Evolutionary conservation across 2,797 vertebrate genomes (phyloP), one percentile per base, ranked within the genome.

Genomic region (Diceros bicornis): DNA sequence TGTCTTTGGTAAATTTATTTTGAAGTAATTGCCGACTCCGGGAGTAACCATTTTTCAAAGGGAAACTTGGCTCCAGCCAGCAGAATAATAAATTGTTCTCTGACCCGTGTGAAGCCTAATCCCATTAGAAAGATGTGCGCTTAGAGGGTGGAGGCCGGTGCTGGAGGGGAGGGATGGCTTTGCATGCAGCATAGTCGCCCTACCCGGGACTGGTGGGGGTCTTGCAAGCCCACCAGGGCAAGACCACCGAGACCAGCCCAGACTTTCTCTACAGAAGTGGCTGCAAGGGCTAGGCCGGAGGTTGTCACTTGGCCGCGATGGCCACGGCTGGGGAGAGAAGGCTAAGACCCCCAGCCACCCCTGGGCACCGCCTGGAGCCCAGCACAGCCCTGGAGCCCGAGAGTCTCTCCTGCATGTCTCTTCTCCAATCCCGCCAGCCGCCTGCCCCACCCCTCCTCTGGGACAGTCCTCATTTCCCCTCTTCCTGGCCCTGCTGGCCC

Each of bases 1-100:
- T 99, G 99, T 99, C 99, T 99, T 99, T 98, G 99, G 99, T 99
- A 99, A 99, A 99, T 99, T 99, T 99, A 99, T 99, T 99, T 99
- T 99, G 99, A 99, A 99, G 99, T 99, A 99, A 99, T 99, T 99
- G 99, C 99, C 97, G 98, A 99, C 98, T 99, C 99, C 98, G 95
- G 98, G 99, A 99, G 99, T 99, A 99, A 99, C 99, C 99, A 99
- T 99, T 99, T 99, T 99, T 99, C 99, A 98, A 99, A 99, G 97
- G 97, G 98, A 98, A 98, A 98, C 99, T 98, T 98, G 98, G 99
- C 97, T 96, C 98, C 98, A 98, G 97, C 98, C 98, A 98, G 99
- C 99, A 99, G 99, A 99, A 99, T 99, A 99, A 99, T 99, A 99
- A 99, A 99, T 99, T 99, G 99, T 98, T 99, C 99, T 98, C 99